Evolutionary conservation across 30 jellyfish, hydroid and myxozoan genomes (phyloP).

Genomic region (Pseudorhiza aurosa): DNA sequence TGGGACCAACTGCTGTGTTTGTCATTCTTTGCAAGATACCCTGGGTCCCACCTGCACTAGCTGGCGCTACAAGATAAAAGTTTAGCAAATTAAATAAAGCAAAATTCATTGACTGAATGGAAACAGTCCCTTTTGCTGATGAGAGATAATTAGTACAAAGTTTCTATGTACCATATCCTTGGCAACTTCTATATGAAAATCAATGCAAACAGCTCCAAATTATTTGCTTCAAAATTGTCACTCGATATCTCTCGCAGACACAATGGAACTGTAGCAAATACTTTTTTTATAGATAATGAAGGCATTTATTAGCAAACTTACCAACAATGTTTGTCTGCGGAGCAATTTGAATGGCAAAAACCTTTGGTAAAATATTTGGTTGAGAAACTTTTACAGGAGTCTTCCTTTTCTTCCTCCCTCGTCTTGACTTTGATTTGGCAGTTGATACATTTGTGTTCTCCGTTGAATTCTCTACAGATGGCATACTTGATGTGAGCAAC

Average conservation of each 20-base stretch:
- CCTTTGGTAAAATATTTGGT: constrained; percentile 54
- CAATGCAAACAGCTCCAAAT: too few relatives aligned
- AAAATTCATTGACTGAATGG: too few relatives aligned
- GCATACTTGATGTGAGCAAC: constrained; percentile 45
- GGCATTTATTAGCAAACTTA: not conserved
- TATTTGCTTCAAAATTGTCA: too few relatives aligned
- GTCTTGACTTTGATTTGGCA: constrained; percentile 9
- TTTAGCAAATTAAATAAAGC: too few relatives aligned
- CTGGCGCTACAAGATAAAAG: constrained; percentile 16
- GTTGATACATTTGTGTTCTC: not conserved
- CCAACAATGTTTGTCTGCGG: constrained; percentile 57
- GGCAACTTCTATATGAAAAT: too few relatives aligned
- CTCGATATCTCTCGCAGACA: too few relatives aligned
- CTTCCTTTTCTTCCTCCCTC: constrained; percentile 62
- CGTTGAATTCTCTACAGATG: constrained; percentile 9
- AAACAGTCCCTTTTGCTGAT: too few relatives aligned
- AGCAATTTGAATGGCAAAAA: constrained; percentile 67
- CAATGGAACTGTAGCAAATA: too few relatives aligned
- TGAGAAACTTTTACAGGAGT: constrained; percentile 26
- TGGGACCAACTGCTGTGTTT: not conserved
- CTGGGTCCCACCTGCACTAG: not conserved
- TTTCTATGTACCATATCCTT: too few relatives aligned
- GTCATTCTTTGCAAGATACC: not conserved
- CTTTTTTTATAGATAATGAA: too few relatives aligned
- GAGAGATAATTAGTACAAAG: too few relatives aligned